Evolutionary conservation across 2,113 vertebrate species (phyloP).

Genomic region (Cichladusa arquata): DNA sequence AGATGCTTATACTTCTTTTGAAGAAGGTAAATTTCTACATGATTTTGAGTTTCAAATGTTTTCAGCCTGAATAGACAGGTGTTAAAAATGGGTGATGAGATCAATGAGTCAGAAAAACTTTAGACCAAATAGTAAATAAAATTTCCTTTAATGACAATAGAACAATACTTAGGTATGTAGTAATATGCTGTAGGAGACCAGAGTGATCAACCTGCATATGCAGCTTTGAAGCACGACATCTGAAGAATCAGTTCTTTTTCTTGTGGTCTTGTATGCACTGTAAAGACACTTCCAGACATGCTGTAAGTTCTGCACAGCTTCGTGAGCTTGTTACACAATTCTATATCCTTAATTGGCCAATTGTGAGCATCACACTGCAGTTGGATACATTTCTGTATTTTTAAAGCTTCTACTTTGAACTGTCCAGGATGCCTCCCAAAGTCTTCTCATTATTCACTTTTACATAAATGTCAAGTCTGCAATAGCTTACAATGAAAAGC

Average conservation of each 20-base stretch:
- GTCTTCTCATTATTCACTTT: neutral
- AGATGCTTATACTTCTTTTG: neutral
- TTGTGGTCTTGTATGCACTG: neutral
- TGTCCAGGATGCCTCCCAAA: neutral
- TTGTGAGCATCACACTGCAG: neutral
- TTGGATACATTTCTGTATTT: neutral
- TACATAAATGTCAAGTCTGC: neutral
- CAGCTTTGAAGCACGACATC: neutral
- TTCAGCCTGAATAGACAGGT: neutral
- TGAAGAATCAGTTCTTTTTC: neutral
- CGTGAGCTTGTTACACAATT: neutral
- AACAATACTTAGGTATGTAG: neutral
- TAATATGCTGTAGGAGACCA: neutral
- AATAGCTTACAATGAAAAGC: neutral
- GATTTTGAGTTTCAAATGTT: neutral
- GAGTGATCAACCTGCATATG: neutral
- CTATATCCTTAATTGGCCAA: neutral
- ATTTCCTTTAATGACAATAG: neutral
- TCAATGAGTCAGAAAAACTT: neutral
- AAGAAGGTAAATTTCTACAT: conserved; percentile 22
- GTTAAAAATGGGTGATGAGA: neutral
- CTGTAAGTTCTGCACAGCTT: neutral
- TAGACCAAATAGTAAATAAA: neutral
- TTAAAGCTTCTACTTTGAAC: neutral
- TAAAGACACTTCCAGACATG: neutral